phyloP scores from a whole-genome alignment of 1,140 invertebrate species.

The Colletes latitarsis region DNA sequence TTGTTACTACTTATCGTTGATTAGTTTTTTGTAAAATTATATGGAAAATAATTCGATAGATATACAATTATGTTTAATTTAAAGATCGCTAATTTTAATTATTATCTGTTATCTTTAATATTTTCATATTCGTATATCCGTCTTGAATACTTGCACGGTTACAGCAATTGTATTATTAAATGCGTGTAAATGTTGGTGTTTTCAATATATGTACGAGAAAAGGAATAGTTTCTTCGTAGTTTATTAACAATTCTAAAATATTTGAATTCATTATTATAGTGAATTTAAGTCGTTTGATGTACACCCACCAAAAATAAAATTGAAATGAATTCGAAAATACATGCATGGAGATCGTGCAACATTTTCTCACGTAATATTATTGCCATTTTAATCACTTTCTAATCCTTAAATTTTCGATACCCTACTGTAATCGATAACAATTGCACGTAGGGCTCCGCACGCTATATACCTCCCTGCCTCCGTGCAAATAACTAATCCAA shows the following conservation, averaged over 20 bases:
- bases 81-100: background rate
- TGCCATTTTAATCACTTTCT: background rate
- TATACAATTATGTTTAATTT: background rate
- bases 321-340: background rate
- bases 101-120: background rate
- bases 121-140: background rate
- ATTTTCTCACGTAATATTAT: background rate
- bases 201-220: background rate
- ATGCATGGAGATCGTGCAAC: background rate
- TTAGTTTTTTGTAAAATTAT: background rate
- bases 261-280: background rate
- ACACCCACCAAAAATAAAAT: no score
- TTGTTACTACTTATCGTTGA: background rate
- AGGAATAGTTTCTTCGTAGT: background rate
- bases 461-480: conserved; percentile 45
- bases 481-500: conserved; percentile 67
- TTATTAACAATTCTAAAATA: background rate
- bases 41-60: background rate
- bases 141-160: background rate
- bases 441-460: background rate
- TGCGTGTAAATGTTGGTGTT: background rate
- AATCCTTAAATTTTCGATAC: background rate
- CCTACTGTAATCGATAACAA: conserved; percentile 19
- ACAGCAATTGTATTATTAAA: background rate
- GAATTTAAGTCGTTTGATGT: no score